Percentiles rank a stretch among this genome's conserved stretches.
These are phyloP conservation scores for Caenorhabditis becei DNA, from an alignment of 2,888 invertebrate genomes.

Conservation along the genomic window DNA sequence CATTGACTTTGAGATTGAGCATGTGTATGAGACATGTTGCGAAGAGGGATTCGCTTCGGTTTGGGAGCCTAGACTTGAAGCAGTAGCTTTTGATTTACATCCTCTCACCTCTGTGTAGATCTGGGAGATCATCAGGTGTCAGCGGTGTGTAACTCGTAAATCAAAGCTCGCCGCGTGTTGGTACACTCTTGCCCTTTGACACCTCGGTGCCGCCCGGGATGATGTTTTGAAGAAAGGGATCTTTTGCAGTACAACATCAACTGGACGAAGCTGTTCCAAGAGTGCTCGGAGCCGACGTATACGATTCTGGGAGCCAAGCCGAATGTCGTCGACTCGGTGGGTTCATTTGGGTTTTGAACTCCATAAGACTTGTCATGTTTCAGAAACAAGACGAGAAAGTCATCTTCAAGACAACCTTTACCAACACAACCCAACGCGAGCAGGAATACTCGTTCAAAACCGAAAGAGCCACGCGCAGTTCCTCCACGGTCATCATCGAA, in stretches of 20 bases:
- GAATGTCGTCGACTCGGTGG: slow-evolving; percentile 54
- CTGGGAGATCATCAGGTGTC: slow-evolving; percentile 10
- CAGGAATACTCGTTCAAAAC: slow-evolving; percentile 82
- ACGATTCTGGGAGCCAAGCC: slow-evolving; percentile 63
- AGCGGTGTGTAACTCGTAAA: slow-evolving; percentile 52
- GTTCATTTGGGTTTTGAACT: neutral
- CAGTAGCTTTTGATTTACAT: no score
- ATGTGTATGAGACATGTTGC: neutral
- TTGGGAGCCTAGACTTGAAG: neutral
- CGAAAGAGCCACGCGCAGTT: slow-evolving; percentile 82
- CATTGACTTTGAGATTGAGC: neutral
- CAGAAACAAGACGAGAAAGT: slow-evolving; percentile 74
- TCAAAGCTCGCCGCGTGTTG: slow-evolving; percentile 38
- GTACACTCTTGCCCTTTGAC: slow-evolving; percentile 46
- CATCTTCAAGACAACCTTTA: slow-evolving; percentile 82
- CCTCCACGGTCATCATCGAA: slow-evolving; percentile 81
- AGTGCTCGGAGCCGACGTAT: slow-evolving; percentile 80
- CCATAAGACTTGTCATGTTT: slow-evolving; percentile 10
- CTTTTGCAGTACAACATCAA: slow-evolving; percentile 82
- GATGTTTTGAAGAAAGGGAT: neutral
- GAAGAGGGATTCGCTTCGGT: neutral
- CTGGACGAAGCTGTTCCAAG: slow-evolving; percentile 82
- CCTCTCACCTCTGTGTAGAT: no score
- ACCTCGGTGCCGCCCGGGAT: slow-evolving; percentile 35
- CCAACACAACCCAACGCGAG: slow-evolving; percentile 81